These are phyloP conservation scores for Pygmarrhopalites habei DNA, from an alignment of 1,140 invertebrate species.

Conservation along the genomic window DNA sequence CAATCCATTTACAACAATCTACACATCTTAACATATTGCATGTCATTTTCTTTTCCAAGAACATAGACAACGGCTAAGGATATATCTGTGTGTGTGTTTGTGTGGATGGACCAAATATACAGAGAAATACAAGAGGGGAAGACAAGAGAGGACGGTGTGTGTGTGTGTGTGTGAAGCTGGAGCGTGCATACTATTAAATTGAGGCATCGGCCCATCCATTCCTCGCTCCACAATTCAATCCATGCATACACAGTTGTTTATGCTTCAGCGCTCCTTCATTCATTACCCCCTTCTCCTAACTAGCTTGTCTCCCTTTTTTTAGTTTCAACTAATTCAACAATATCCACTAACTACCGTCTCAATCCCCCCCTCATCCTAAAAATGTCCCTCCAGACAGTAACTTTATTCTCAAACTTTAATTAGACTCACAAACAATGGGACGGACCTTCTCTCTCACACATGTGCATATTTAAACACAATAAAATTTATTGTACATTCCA, in stretches of 20 bases:
- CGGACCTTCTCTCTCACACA: not conserved
- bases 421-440: too few species aligned
- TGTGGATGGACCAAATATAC: too few species aligned
- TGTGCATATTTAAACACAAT: not conserved
- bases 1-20: conserved; percentile 27
- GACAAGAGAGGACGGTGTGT: too few species aligned
- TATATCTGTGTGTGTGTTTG: too few species aligned
- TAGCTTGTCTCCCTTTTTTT: conserved; percentile 4
- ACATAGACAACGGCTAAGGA: not conserved
- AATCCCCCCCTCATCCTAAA: too few species aligned
- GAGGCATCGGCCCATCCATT: not conserved
- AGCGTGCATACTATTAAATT: conserved; percentile 8
- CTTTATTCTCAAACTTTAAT: too few species aligned
- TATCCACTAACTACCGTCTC: too few species aligned
- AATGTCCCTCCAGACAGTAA: too few species aligned
- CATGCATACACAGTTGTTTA: conserved; percentile 3
- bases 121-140: too few species aligned
- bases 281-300: conserved; percentile 3
- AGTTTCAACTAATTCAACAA: too few species aligned
- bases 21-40: conserved; percentile 8
- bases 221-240: conserved; percentile 5
- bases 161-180: too few species aligned
- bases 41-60: conserved; percentile 19
- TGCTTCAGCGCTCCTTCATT: conserved; percentile 13
- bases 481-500: too few species aligned